These are phyloP conservation scores for Mormoops blainvillei DNA, from an alignment of 2,113 vertebrate genomes.

Conservation along the genomic window DNA sequence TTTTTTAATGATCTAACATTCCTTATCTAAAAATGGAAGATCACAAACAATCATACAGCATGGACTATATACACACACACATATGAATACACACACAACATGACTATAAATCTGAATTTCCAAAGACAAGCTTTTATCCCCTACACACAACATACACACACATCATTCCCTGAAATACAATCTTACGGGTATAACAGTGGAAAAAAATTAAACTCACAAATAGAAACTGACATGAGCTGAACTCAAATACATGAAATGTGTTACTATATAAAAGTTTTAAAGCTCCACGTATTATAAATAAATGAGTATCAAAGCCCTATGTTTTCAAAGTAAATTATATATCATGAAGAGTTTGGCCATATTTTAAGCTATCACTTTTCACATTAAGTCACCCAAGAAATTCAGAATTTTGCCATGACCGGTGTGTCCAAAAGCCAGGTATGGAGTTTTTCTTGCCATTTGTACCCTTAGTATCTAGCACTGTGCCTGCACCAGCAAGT, in stretches of 20 bases:
- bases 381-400: background rate
- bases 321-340: background rate
- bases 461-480: background rate
- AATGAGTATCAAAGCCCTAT: background rate
- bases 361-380: background rate
- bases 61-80: rapidly evolving
- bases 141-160: background rate
- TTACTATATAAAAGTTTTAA: background rate
- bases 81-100: background rate
- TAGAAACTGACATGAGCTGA: background rate
- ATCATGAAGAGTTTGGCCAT: background rate
- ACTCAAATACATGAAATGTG: background rate
- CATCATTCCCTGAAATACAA: background rate
- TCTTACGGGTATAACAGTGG: background rate
- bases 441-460: background rate
- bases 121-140: background rate
- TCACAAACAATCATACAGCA: background rate
- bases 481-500: background rate
- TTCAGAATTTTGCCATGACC: background rate
- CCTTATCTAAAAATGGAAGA: background rate
- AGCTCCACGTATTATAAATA: background rate
- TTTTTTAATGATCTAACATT: background rate
- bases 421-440: no score
- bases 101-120: background rate
- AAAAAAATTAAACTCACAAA: background rate